Evolutionary conservation across 1,140 invertebrate species (phyloP).

Genomic region (Drosophila erecta): DNA sequence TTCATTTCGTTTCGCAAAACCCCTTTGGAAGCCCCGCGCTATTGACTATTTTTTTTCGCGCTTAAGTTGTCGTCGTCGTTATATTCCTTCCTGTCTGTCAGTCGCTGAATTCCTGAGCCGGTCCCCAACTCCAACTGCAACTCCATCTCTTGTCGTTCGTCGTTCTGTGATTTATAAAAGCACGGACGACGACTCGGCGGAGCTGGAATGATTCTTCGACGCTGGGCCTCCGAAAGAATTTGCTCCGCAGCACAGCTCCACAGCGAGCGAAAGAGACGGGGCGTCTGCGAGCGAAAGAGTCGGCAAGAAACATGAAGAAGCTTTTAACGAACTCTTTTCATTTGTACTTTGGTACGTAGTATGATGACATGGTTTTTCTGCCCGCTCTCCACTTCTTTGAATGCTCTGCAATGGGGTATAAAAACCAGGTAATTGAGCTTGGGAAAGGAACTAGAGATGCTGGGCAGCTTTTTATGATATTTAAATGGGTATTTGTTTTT

Average conservation of each 20-base stretch:
- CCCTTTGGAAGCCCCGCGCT: slow-evolving; percentile 26
- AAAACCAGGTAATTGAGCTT: slow-evolving; percentile 34
- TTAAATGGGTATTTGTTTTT: slow-evolving; percentile 30
- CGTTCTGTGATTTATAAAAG: slow-evolving; percentile 81
- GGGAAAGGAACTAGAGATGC: slow-evolving; percentile 36
- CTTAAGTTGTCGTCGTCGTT: slow-evolving; percentile 80
- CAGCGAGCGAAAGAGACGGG: slow-evolving; percentile 10
- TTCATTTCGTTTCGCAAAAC: slow-evolving; percentile 23
- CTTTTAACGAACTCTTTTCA: slow-evolving; percentile 83
- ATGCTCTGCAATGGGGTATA: slow-evolving; percentile 35
- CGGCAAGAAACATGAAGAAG: slow-evolving; percentile 78
- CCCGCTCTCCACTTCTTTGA: slow-evolving; percentile 12
- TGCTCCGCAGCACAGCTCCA: slow-evolving; percentile 69
- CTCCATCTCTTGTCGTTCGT: slow-evolving; percentile 55
- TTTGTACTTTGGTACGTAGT: slow-evolving; percentile 73
- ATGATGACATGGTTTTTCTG: slow-evolving; percentile 69
- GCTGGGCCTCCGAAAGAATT: slow-evolving; percentile 73
- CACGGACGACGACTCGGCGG: slow-evolving; percentile 53
- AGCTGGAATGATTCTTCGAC: slow-evolving; percentile 77
- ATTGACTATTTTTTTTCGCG: slow-evolving; percentile 80
- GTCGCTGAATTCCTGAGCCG: slow-evolving; percentile 59
- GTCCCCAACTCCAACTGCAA: slow-evolving; percentile 49
- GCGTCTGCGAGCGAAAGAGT: slow-evolving; percentile 5
- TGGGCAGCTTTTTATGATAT: slow-evolving; percentile 11
- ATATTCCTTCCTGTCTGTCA: slow-evolving; percentile 81